These are phyloP conservation scores for Ascaphus truei DNA, from an alignment of 2,113 vertebrate genomes.

Conservation along the genomic window DNA sequence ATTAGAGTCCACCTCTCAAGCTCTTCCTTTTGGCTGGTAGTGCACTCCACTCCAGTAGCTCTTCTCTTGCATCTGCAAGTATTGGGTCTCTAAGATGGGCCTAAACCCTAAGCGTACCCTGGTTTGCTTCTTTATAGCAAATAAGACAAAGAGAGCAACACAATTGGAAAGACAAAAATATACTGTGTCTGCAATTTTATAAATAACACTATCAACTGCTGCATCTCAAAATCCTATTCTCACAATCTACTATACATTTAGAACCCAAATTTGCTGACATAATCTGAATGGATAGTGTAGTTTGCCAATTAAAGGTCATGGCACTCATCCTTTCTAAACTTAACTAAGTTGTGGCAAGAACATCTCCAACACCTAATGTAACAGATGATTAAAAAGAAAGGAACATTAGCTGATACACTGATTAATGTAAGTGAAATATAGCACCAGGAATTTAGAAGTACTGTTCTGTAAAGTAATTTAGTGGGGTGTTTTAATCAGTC, in stretches of 20 bases:
- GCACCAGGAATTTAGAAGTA: background rate
- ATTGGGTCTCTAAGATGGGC: too few species aligned
- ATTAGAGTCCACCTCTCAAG: too few species aligned
- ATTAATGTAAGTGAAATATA: slow-evolving; percentile 35
- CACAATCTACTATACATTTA: background rate
- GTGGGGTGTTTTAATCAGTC: slow-evolving; percentile 23
- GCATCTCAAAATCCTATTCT: background rate
- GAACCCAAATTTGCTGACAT: slow-evolving; percentile 19
- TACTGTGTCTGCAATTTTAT: too few species aligned
- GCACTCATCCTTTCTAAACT: slow-evolving; percentile 11
- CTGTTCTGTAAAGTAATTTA: slow-evolving; percentile 26
- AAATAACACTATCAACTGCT: background rate
- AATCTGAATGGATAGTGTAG: background rate
- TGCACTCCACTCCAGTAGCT: too few species aligned
- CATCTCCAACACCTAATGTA: slow-evolving; percentile 7
- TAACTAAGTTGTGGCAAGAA: slow-evolving; percentile 5
- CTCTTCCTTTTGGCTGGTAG: too few species aligned
- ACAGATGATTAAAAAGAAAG: slow-evolving; percentile 23
- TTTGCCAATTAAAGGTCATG: slow-evolving; percentile 29
- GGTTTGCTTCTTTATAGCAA: too few species aligned
- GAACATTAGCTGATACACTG: slow-evolving; percentile 26
- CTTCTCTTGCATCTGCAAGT: too few species aligned
- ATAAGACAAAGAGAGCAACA: too few species aligned
- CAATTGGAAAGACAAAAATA: too few species aligned
- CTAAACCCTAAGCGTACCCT: too few species aligned